phyloP scores from a whole-genome alignment of 2,888 invertebrate species.

The Serripes groenlandicus region DNA sequence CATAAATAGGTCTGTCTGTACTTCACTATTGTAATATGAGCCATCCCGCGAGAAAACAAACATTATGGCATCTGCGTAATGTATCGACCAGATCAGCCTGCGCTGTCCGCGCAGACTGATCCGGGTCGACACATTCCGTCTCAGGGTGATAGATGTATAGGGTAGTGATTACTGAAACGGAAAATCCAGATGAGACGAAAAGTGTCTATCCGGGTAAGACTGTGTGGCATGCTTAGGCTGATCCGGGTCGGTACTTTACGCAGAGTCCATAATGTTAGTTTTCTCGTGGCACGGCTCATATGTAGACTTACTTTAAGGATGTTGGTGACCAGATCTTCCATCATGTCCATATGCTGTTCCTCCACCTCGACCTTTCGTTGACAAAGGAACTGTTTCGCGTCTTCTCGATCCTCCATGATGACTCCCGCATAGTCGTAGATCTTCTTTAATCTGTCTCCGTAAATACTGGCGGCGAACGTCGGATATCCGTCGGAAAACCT shows the following conservation, averaged over 20 bases:
- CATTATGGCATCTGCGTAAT: no score
- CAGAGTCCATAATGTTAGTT: not conserved
- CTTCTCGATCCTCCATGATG: slow-evolving; percentile 54
- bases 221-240: not conserved
- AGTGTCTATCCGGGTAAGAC: not conserved
- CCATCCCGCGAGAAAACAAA: no score
- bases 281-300: not conserved
- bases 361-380: slow-evolving; percentile 33
- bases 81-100: no score
- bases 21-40: no score
- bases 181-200: no score
- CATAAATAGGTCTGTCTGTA: no score
- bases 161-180: no score
- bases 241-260: not conserved
- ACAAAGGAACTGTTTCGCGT: slow-evolving; percentile 34
- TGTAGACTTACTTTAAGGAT: slow-evolving; percentile 44
- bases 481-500: not conserved
- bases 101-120: no score
- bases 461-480: not conserved
- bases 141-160: no score
- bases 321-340: slow-evolving; percentile 49
- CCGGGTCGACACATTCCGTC: no score
- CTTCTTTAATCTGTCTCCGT: slow-evolving; percentile 39
- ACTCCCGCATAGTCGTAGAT: slow-evolving; percentile 58
- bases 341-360: slow-evolving; percentile 43